Evolutionary conservation across 92 coral and sea anemone genomes (phyloP).

Genomic region (Parazoanthus darwini): DNA sequence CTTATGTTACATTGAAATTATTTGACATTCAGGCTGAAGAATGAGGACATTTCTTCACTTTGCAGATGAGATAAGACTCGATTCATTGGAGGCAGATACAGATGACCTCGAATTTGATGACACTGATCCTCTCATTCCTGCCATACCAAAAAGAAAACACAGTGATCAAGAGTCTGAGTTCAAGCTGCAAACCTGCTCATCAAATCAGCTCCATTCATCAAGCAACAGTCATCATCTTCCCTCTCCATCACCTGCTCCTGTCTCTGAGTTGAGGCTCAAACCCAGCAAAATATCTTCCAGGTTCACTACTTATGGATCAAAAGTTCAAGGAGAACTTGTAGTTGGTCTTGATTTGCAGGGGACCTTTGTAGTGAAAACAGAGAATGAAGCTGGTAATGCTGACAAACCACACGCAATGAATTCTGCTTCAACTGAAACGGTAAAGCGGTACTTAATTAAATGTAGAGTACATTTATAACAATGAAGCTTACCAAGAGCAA

Average conservation of each 20-base stretch:
- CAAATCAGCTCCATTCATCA: neutral
- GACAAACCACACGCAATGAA: neutral
- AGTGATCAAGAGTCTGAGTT: neutral
- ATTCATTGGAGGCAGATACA: constrained; percentile 25
- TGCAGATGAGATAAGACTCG: constrained; percentile 35
- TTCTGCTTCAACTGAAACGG: constrained; percentile 18
- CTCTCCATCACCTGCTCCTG: constrained; percentile 12
- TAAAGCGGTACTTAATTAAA: neutral
- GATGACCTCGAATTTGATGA: neutral
- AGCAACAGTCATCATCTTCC: neutral
- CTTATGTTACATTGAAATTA: neutral
- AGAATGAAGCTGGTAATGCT: neutral
- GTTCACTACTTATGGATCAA: constrained; percentile 19
- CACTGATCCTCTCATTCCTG: constrained; percentile 5
- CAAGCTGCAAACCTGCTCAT: neutral
- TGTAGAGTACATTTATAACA: no score
- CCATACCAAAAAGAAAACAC: constrained; percentile 12
- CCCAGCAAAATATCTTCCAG: neutral
- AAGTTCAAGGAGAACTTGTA: constrained; percentile 9
- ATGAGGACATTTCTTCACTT: no score
- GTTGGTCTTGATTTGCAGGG: constrained; percentile 12
- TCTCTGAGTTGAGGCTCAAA: constrained; percentile 6
- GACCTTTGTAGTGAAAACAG: neutral
- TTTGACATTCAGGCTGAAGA: no score
- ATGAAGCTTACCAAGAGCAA: no score